These are phyloP conservation scores for Orthosia gothica DNA, from an alignment of 2,888 invertebrate genomes.

Conservation along the genomic window DNA sequence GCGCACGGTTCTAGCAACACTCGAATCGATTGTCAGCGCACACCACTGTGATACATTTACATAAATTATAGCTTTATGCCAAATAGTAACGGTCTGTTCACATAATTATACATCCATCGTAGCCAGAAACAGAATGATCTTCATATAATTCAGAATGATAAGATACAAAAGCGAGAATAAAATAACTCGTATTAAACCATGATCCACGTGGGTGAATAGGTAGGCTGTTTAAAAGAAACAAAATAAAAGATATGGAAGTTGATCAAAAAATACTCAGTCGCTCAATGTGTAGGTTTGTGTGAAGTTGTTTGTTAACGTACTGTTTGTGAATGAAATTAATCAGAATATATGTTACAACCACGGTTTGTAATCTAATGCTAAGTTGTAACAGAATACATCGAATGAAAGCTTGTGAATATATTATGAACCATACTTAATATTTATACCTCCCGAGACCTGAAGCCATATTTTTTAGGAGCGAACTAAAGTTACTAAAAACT, in stretches of 20 bases:
- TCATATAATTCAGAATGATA: no score
- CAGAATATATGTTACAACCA: not conserved
- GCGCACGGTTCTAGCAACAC: not conserved
- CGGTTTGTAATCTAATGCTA: slow-evolving; percentile 12
- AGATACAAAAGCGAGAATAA: not conserved
- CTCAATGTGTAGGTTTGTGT: slow-evolving; percentile 27
- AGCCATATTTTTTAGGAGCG: not conserved
- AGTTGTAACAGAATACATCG: slow-evolving; percentile 40
- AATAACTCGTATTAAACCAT: not conserved
- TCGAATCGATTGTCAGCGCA: slow-evolving; percentile 30
- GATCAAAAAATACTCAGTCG: slow-evolving; percentile 52
- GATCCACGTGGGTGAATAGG: not conserved
- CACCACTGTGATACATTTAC: slow-evolving; percentile 38
- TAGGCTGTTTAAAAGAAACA: slow-evolving; percentile 2
- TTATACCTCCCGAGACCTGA: not conserved
- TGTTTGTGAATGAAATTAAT: slow-evolving; percentile 14
- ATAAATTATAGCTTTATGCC: slow-evolving; percentile 17
- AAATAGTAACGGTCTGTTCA: slow-evolving; percentile 4
- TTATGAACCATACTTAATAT: not conserved
- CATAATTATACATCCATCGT: not conserved
- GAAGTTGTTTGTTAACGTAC: slow-evolving; percentile 12
- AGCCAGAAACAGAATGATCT: not conserved
- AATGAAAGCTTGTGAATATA: slow-evolving; percentile 12
- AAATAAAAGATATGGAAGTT: slow-evolving; percentile 14
- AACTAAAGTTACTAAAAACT: not conserved